Evolutionary conservation across 2,888 invertebrate species (phyloP), one percentile per base, ranked within the genome.

Genomic region (Thyatira batis): DNA sequence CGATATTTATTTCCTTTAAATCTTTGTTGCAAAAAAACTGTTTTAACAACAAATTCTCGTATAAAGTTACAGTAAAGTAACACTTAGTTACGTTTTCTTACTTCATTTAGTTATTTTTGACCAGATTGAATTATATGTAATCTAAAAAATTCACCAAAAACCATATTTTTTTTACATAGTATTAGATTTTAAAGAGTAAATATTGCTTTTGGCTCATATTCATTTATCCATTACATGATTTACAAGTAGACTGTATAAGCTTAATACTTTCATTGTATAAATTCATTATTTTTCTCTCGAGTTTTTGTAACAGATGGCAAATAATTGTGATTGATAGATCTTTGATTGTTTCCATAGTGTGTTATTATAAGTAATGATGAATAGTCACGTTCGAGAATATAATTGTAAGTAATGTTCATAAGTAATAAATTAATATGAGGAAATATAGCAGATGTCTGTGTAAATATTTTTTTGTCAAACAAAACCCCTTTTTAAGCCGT

Each of bases 291-390:
- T 30, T 48, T n/a, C n/a, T n/a, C n/a, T n/a, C n/a, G 11, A 39
- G 46, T 30, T 52, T 28, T 50, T 51, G 33, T 3, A 45, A 17
- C 49, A 43, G 49, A 54, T 48, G 50, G 30, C 55, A 57, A 58
- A 50, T 56, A 45, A 57, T 63, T 67, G 69, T 71, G 72, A 71
- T 72, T 71, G 61, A 51, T 55, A 71, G 69, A 71, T 71, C 70
- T 71, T 69, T 61, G 62, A 60, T 51, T 65, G 65, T 61, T 57
- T 11, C 33, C 33, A 39, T 6, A 3, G 20, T 55, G 57, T 49
- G 58, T 51, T 2, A n/a, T 30, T 30, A 30, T 11, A n/a, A 30
- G n/a, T 30, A 30, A 30, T 4, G 4, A 33, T 33, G 13, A 33
- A n/a, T 13, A 13, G 2, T 33, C n/a, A n/a, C n/a, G 30, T 30